Evolutionary conservation across 2,888 invertebrate genomes (phyloP).

Genomic region (Acheta domesticus): DNA sequence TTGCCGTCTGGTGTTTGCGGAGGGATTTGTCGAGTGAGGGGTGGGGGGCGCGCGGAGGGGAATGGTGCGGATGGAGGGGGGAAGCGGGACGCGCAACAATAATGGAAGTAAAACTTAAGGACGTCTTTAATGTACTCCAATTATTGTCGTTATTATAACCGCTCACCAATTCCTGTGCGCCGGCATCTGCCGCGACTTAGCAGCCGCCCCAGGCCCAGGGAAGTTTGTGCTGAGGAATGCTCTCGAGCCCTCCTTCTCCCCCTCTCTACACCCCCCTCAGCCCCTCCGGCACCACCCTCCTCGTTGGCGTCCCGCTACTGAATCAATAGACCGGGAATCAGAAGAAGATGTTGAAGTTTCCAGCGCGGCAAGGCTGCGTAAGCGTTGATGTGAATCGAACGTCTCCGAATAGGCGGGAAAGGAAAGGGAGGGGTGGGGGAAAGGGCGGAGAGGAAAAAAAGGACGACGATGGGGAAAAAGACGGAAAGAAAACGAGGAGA

Average conservation of each 20-base stretch:
- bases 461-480: not conserved
- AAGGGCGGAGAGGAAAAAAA: not conserved
- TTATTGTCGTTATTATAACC: slow-evolving; percentile 33
- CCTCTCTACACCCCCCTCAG: not conserved
- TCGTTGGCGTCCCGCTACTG: not conserved
- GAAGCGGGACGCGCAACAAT: not conserved
- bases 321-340: slow-evolving; percentile 27
- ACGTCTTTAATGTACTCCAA: slow-evolving; percentile 33
- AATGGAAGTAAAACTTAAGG: not conserved
- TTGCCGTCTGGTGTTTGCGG: not conserved
- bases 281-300: not conserved
- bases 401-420: too few species aligned
- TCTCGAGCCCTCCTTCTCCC: not conserved
- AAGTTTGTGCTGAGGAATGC: slow-evolving; percentile 21
- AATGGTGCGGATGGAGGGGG: not conserved
- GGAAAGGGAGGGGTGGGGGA: not conserved
- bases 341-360: not conserved
- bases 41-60: not conserved
- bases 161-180: slow-evolving; percentile 5
- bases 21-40: not conserved
- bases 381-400: too few species aligned
- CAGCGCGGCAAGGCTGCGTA: not conserved
- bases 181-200: not conserved
- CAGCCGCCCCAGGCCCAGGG: not conserved
- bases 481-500: not conserved